Conservation (phyloP, 2,113 vertebrate genomes). For the Hucho hucho region DNA sequence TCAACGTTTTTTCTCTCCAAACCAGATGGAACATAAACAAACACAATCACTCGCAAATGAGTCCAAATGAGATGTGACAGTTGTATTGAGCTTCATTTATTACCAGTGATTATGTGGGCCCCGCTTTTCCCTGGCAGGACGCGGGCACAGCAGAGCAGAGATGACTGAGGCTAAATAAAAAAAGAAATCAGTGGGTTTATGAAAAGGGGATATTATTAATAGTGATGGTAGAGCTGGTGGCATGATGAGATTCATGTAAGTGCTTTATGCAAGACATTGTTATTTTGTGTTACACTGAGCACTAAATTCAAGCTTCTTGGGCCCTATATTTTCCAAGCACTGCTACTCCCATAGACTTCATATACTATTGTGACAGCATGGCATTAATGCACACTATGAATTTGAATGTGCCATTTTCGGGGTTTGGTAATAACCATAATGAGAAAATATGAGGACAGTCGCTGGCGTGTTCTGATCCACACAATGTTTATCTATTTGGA, state of each 20-base stretch:
- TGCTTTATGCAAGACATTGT: constrained; percentile 44
- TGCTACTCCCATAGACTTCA: not conserved
- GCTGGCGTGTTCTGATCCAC: not conserved
- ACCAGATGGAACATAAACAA: constrained; percentile 70
- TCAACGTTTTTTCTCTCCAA: constrained; percentile 51
- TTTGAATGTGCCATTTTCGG: constrained; percentile 32
- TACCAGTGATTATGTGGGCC: constrained; percentile 68
- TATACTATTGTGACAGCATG: constrained; percentile 18
- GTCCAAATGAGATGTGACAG: constrained; percentile 74
- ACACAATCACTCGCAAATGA: constrained; percentile 73
- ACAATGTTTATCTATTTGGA: not conserved
- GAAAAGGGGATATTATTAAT: constrained; percentile 73
- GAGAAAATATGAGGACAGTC: constrained; percentile 10
- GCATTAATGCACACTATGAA: constrained; percentile 37
- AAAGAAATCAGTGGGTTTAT: constrained; percentile 68
- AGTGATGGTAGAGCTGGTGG: constrained; percentile 57
- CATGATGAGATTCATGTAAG: constrained; percentile 62
- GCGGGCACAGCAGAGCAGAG: constrained; percentile 26
- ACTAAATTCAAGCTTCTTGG: constrained; percentile 25
- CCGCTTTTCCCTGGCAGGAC: constrained; percentile 53
- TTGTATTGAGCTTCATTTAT: constrained; percentile 74
- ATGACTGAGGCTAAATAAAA: constrained; percentile 63
- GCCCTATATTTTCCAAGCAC: constrained; percentile 31
- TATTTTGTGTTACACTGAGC: constrained; percentile 38
- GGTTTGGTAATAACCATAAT: constrained; percentile 18